Evolutionary conservation across 2,888 invertebrate species (phyloP).

Genomic region (Nomada fucata): DNA sequence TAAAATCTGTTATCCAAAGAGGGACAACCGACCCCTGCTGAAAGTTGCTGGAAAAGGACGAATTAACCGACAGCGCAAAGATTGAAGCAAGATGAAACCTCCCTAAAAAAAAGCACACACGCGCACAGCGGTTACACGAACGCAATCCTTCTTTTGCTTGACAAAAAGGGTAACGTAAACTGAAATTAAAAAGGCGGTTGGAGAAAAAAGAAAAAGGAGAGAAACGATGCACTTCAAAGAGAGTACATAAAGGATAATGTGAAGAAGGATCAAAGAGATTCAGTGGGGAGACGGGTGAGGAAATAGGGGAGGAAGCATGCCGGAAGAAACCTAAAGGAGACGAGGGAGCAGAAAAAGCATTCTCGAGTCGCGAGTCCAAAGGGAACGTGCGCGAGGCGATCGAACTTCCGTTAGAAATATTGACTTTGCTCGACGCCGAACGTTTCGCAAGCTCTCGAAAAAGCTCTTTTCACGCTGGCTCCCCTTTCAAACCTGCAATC

Average conservation of each 20-base stretch:
- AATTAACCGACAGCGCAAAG: too few relatives aligned
- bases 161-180: background rate
- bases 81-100: background rate
- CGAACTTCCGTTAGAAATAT: conserved; percentile 42
- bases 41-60: too few relatives aligned
- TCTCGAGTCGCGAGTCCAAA: conserved; percentile 22
- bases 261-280: background rate
- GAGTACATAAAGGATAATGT: background rate
- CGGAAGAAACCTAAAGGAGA: background rate
- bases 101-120: too few relatives aligned
- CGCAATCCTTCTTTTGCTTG: too few relatives aligned
- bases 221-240: background rate
- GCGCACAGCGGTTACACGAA: too few relatives aligned
- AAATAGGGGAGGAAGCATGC: conserved; percentile 9
- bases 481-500: conserved; percentile 18
- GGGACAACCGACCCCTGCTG: too few relatives aligned
- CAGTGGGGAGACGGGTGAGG: background rate
- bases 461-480: conserved; percentile 12
- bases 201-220: background rate
- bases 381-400: conserved; percentile 13
- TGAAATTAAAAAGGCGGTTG: background rate
- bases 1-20: too few relatives aligned
- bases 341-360: conserved; percentile 32
- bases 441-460: conserved; percentile 7
- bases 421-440: conserved; percentile 23